A percentile compares a stretch with the other conserved stretches of the same genome.
These are phyloP conservation scores for Campylomormyrus numenius DNA, from an alignment of 2,113 vertebrate genomes.

Conservation along the genomic window DNA sequence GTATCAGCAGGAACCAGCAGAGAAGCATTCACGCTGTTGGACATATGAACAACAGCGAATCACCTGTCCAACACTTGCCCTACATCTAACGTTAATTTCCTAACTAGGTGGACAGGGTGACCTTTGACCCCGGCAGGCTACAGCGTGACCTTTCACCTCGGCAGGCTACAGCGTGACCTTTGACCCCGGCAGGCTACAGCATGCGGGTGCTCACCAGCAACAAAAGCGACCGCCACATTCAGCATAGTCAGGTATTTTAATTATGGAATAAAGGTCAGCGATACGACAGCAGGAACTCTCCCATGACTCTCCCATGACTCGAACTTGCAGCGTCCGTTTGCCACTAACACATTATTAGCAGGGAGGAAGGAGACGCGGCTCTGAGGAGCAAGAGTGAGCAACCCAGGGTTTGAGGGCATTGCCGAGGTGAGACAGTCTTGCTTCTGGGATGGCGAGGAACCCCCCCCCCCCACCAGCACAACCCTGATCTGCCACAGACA, in stretches of 20 bases:
- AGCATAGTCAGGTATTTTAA: neutral
- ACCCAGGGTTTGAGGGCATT: neutral
- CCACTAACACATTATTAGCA: neutral
- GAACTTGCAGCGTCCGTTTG: neutral
- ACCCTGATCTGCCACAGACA: conserved; percentile 47
- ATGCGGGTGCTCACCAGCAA: neutral
- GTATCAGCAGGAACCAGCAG: neutral
- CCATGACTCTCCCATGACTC: neutral
- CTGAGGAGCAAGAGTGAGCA: neutral
- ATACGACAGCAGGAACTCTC: neutral
- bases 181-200: neutral
- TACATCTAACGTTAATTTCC: neutral
- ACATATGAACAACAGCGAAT: neutral
- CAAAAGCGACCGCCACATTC: neutral
- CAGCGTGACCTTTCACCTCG: neutral
- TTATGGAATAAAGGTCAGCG: neutral
- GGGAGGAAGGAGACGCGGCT: neutral
- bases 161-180: neutral
- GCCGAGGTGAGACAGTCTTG: neutral
- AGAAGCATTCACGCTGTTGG: neutral
- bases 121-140: neutral
- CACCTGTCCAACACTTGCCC: neutral
- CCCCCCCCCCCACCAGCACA: conserved; percentile 29
- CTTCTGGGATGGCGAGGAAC: neutral
- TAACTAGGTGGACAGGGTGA: neutral